A percentile compares a stretch with the other conserved stretches of the same genome.
Conservation (phyloP, 2,797 vertebrate genomes). For the Euphonia xanthogaster region DNA sequence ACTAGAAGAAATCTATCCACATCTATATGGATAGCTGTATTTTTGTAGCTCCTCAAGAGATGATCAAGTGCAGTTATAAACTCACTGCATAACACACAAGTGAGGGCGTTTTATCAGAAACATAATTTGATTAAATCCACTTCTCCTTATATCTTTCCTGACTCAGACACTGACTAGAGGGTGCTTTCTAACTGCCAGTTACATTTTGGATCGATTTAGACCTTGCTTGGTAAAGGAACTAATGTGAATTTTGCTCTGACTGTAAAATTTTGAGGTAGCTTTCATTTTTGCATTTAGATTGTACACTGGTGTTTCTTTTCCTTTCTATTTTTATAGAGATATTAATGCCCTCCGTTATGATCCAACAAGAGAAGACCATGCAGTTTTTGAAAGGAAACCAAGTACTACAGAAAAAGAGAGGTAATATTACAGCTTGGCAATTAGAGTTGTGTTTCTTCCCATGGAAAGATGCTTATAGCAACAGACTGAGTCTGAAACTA, state of each 20-base stretch:
- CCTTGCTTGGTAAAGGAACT: background rate
- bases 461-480: background rate
- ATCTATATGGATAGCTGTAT: background rate
- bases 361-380: conserved; percentile 88
- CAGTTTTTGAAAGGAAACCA: conserved; percentile 83
- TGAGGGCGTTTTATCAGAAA: background rate
- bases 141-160: background rate
- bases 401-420: conserved; percentile 81
- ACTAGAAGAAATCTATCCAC: background rate
- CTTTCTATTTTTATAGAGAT: conserved; percentile 69
- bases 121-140: background rate
- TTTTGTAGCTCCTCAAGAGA: background rate
- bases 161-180: background rate
- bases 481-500: background rate
- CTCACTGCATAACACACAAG: background rate
- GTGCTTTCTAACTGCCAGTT: background rate
- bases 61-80: background rate
- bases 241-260: background rate
- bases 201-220: background rate
- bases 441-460: background rate
- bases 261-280: background rate
- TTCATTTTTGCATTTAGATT: background rate
- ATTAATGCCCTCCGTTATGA: conserved; percentile 90
- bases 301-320: background rate
- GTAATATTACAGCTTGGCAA: conserved; percentile 64